Percentiles rank a stretch among this genome's conserved stretches.
These are phyloP conservation scores for Turritopsis dohrnii DNA, from an alignment of 30 jellyfish, hydroid and myxozoan species.

Conservation along the genomic window DNA sequence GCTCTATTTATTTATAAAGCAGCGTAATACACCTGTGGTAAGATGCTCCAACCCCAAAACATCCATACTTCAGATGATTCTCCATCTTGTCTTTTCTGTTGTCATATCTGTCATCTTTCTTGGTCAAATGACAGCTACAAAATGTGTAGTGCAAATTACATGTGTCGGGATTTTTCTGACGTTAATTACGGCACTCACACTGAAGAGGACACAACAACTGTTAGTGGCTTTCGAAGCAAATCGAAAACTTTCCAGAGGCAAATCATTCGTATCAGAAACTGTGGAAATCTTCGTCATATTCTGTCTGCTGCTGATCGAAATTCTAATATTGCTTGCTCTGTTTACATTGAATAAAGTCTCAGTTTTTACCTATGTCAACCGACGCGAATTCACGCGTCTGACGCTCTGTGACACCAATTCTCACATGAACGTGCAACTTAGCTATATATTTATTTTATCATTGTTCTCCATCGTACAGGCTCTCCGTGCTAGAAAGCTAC, in stretches of 20 bases:
- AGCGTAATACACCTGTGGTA: not conserved
- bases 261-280: slow-evolving; percentile 10
- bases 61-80: not conserved
- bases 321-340: not conserved
- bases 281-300: not conserved
- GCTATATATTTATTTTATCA: not conserved
- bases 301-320: not conserved
- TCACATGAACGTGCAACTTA: slow-evolving; percentile 1
- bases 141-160: not conserved
- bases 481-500: slow-evolving; percentile 8
- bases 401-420: not conserved
- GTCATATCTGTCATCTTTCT: not conserved
- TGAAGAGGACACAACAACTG: slow-evolving; percentile 10
- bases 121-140: not conserved
- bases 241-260: not conserved
- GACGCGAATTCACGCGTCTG: not conserved
- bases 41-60: not conserved
- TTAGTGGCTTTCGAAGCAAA: not conserved
- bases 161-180: slow-evolving; percentile 10
- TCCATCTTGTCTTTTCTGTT: not conserved
- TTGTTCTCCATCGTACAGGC: not conserved
- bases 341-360: not conserved
- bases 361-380: not conserved
- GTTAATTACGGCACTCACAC: not conserved
- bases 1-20: not conserved